Evolutionary conservation across 2,888 invertebrate species (phyloP), one percentile per base, ranked within the genome.

Genomic region (Nomada ruficornis): DNA sequence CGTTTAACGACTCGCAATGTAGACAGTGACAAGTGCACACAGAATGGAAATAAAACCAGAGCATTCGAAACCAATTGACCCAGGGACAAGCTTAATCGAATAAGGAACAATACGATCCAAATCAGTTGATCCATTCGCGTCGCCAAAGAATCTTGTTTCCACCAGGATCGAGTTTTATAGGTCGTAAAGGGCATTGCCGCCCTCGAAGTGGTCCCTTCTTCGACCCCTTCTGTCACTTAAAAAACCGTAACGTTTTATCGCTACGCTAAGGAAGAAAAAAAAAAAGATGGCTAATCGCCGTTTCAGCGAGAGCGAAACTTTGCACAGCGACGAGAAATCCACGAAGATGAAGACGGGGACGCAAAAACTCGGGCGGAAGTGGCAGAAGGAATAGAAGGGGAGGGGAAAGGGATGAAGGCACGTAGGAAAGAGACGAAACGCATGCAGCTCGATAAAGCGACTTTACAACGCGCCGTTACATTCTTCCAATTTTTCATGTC

Each of bases 401-500:
- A 4, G n/a, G 18, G 10, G 13, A 1, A n/a, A 23, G 71, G 42
- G 42, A 73, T 63, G 44, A 47, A 42, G n/a, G 59, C n/a, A 13
- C 36, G 57, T 15, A 13, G 36, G 57, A 67, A 26, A 70, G 44
- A 54, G 71, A 62, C 70, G 65, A 71, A 77, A 80, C 60, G 29
- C 64, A n/a, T 23, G 57, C 11, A 18, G 23, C 67, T 76, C 77
- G 82, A 82, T 82, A 82, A 82, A 77, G 47, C 47, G 82, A 77
- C 82, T 82, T 80, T 67, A 75, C 65, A 84, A 84, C 78, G 77
- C 70, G 70, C 54, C 63, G 77, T 81, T 86, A 86, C 82, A 82
- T 82, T 82, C 82, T 82, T 82, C 82, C 71, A 82, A 82, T 82
- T 82, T 82, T 82, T 82, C 82, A 82, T 59, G 82, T 82, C 81